A percentile compares a stretch with the other conserved stretches of the same genome.
Conservation (phyloP, 1,140 invertebrate species). For the Eueides isabella region DNA sequence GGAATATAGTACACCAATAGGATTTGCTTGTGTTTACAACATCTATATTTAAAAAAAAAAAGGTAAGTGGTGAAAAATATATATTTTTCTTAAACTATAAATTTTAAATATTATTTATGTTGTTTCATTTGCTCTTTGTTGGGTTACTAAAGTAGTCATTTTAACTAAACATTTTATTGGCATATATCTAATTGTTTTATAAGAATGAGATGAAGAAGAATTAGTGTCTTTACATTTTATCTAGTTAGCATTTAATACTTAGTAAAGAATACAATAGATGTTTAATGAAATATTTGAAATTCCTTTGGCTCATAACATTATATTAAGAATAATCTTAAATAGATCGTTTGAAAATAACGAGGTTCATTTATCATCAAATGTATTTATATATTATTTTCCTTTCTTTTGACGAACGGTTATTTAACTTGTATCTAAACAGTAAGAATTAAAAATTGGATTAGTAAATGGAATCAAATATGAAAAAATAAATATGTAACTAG, state of each 20-base stretch:
- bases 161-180: too few species aligned
- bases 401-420: not conserved
- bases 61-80: not conserved
- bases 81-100: not conserved
- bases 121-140: not conserved
- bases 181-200: too few species aligned
- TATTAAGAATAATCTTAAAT: too few species aligned
- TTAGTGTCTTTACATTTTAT: too few species aligned
- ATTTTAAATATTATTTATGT: not conserved
- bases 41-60: not conserved
- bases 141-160: not conserved
- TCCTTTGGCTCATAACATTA: too few species aligned
- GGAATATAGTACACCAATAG: not conserved
- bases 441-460: not conserved
- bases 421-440: not conserved
- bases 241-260: too few species aligned
- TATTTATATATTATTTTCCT: not conserved
- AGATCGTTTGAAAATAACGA: not conserved
- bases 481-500: too few species aligned
- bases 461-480: too few species aligned
- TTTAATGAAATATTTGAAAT: too few species aligned
- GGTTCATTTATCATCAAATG: not conserved
- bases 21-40: not conserved
- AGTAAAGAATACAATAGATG: too few species aligned
- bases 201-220: too few species aligned